Base-by-base conservation (phyloP, 2,888 invertebrate species). In the Exephanes ischioxanthus region DNA sequence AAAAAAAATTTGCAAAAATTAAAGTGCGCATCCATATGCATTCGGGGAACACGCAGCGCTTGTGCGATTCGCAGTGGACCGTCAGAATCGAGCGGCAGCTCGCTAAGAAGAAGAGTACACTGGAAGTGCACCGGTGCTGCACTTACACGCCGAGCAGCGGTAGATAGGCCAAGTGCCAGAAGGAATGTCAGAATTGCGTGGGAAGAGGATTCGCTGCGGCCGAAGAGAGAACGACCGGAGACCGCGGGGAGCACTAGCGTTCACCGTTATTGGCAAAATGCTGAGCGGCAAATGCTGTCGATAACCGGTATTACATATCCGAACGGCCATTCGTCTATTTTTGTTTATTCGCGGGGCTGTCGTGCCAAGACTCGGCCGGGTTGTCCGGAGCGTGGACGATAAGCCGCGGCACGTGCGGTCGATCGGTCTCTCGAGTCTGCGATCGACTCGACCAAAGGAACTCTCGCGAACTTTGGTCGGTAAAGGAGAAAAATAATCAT, bases 131-230 rank as follows among this genome's bases (percentile, higher is more conserved):
- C 41, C 33, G 78, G 22, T 67, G 55, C 30, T 73, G 61, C 67
- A 68, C 72, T 82, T 71, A 19, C 78, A 68, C 55, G 68, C 70
- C 78, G 75, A 70, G 22, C 84, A 80, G 80, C 67, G 76, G 80
- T 53, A 85, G 85, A 85, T 83, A 83, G 80, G 80, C 84, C 83
- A 75, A 86, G 80, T 83, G 77, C 76, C 83, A 78, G 70, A 30
- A 82, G 88, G 90, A 90, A 90, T 90, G 85, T 82, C 86, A 80
- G 88, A 89, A 89, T 90, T 88, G 89, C 88, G 90, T 90, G 89
- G 89, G 89, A 90, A 90, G 88, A 83, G 81, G 70, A 81, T 83
- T 72, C 85, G 78, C 45, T 37, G 37, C 53, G 22, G 63, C 37
- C 45, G n/a, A 70, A 80, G 71, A 76, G 72, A 72, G 76, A 72